Base-by-base conservation (phyloP, 2,888 invertebrate genomes). In the Drosophila anomalata region DNA sequence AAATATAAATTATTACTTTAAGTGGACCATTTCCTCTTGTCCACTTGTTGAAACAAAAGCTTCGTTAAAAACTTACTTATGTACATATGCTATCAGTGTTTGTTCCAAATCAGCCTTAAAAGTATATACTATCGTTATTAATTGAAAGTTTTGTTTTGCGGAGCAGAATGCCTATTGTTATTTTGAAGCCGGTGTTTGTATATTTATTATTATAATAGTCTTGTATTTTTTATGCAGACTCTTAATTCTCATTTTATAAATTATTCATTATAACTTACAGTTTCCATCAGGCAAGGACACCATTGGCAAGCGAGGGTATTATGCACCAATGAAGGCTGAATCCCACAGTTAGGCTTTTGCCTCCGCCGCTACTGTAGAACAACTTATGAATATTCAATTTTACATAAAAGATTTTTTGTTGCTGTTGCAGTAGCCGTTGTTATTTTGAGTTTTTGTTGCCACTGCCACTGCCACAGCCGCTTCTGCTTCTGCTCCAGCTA, bases 321-420 rank as follows among this genome's bases (percentile, higher is more conserved):
- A 62, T 24, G 60, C 41, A 31, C 61, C 54, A 22, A 36, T 42
- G 39, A 29, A 24, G 51, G 22, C 41, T 39, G 56, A 58, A 58
- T 67, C 66, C 41, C 47, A 51, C 63, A 63, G 63, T 62, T 62
- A 62, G 61, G 46, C 48, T 51, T 24, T 60, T 46, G 46, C 53
- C 50, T 26, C 51, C 60, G 36, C 36, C 36, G 51, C 67, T 47
- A 17, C 60, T 66, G 77, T 85, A 66, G 63, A 63, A 72, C 85
- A 82, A 84, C 87, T 84, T 84, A 84, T 84, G 84, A 84, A 84
- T 84, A 84, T 84, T 84, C 84, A 84, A 84, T 84, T 84, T 85
- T 81, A 87, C 87, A 84, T 84, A 84, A 81, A 87, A 81, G 85
- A 87, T 87, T 84, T 79, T 75, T 69, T 63, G 60, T 60, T 82